Conservation (phyloP, 2,113 vertebrate species). For the Anser brachyrhynchus region DNA sequence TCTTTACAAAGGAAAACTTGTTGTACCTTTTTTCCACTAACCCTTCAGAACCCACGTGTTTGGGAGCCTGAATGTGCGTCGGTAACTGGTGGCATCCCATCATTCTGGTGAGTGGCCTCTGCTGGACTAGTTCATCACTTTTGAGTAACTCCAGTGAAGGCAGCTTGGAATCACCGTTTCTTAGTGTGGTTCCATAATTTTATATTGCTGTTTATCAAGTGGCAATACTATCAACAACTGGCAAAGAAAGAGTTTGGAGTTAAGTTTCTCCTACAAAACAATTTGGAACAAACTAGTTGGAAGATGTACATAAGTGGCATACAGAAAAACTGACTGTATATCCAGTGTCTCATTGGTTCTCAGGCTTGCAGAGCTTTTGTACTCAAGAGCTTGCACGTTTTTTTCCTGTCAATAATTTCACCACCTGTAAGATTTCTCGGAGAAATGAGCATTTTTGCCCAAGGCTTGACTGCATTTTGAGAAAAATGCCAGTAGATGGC, state of each 20-base stretch:
- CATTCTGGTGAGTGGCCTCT: neutral
- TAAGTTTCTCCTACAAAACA: neutral
- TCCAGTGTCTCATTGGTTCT: neutral
- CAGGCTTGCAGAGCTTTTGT: neutral
- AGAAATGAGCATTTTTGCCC: neutral
- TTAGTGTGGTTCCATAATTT: neutral
- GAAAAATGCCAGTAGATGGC: conserved; percentile 51
- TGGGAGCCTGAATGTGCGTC: neutral
- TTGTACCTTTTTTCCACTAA: neutral
- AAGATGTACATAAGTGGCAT: accelerated
- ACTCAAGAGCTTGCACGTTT: neutral
- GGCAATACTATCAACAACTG: accelerated
- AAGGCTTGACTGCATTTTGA: neutral
- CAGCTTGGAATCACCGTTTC: neutral
- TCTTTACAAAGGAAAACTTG: neutral
- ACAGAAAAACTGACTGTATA: neutral
- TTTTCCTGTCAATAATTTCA: neutral
- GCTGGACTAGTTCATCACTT: neutral
- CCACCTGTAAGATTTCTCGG: neutral
- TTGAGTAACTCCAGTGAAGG: neutral
- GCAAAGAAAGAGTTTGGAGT: neutral
- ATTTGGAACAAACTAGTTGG: neutral
- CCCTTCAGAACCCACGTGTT: neutral
- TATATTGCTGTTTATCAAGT: neutral
- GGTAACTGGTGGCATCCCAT: accelerated